Percentiles rank a stretch among this genome's conserved stretches.
Evolutionary conservation across 2,888 invertebrate genomes (phyloP).

Genomic region (Rhodophaea formosa): DNA sequence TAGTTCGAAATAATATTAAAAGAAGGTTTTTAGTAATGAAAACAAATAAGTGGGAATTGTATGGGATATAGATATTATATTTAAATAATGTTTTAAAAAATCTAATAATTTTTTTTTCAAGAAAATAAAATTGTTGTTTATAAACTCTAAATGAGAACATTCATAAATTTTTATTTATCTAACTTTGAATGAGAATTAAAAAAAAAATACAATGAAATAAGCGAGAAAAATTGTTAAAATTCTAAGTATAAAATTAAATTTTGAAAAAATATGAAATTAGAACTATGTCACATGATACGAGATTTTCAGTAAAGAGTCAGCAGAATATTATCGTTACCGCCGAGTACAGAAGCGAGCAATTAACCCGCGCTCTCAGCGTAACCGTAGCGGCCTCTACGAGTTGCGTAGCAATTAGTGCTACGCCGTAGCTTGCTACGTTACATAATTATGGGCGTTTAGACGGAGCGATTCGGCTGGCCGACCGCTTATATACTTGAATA

Average conservation of each 20-base stretch:
- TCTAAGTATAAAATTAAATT: neutral
- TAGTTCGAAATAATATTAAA: too few relatives aligned
- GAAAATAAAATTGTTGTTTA: too few relatives aligned
- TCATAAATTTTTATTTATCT: too few relatives aligned
- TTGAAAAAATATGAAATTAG: neutral
- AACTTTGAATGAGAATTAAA: too few relatives aligned
- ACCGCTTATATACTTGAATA: slow-evolving; percentile 24
- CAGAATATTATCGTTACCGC: slow-evolving; percentile 41
- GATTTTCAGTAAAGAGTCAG: slow-evolving; percentile 1
- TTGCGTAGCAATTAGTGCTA: slow-evolving; percentile 77
- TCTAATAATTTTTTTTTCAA: too few relatives aligned
- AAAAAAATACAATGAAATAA: too few relatives aligned
- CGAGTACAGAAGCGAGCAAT: slow-evolving; percentile 56
- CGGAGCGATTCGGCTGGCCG: slow-evolving; percentile 19
- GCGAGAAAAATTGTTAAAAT: too few relatives aligned
- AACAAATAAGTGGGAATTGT: too few relatives aligned
- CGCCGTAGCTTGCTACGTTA: slow-evolving; percentile 55
- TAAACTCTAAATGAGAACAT: too few relatives aligned
- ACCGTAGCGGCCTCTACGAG: slow-evolving; percentile 59
- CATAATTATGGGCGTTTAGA: slow-evolving; percentile 66
- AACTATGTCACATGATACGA: neutral
- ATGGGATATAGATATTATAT: too few relatives aligned
- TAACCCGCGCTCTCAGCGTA: slow-evolving; percentile 68
- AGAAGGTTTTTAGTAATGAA: too few relatives aligned
- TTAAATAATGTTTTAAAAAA: too few relatives aligned